A percentile compares a stretch with the other conserved stretches of the same genome.
Conservation (phyloP, 2,888 invertebrate species). For the Cephus pulcher region DNA sequence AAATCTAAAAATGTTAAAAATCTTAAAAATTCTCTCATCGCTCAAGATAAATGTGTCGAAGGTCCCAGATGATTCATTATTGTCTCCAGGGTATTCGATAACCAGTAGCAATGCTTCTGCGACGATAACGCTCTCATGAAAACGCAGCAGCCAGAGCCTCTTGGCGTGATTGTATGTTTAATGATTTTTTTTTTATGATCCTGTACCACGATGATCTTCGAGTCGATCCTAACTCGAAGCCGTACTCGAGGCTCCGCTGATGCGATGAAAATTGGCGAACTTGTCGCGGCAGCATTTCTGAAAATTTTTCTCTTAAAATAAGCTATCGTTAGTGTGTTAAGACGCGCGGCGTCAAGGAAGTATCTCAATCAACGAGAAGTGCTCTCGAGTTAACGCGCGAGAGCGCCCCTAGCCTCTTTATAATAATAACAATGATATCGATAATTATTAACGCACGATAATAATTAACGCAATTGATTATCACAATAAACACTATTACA, state of each 20-base stretch:
- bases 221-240: too few relatives aligned
- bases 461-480: neutral
- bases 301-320: conserved; percentile 2
- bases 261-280: conserved; percentile 45
- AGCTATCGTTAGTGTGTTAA: conserved; percentile 28
- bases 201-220: too few relatives aligned
- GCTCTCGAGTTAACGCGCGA: conserved; percentile 18
- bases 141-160: conserved; percentile 56
- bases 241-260: conserved; percentile 51
- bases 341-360: conserved; percentile 46
- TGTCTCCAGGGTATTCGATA: neutral
- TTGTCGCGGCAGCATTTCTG: conserved; percentile 60
- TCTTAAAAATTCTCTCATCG: too few relatives aligned
- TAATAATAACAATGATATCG: neutral
- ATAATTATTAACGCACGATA: neutral
- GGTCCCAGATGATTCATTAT: too few relatives aligned
- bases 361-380: conserved; percentile 51
- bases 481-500: neutral
- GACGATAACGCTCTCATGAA: conserved; percentile 46
- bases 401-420: conserved; percentile 10
- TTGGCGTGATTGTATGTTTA: conserved; percentile 9
- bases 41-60: too few relatives aligned
- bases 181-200: too few relatives aligned
- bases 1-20: too few relatives aligned
- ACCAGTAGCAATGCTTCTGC: conserved; percentile 52